A percentile compares a stretch with the other conserved stretches of the same genome.
Evolutionary conservation across 2,888 invertebrate species (phyloP).

Genomic region (Melinopterus prodromus): DNA sequence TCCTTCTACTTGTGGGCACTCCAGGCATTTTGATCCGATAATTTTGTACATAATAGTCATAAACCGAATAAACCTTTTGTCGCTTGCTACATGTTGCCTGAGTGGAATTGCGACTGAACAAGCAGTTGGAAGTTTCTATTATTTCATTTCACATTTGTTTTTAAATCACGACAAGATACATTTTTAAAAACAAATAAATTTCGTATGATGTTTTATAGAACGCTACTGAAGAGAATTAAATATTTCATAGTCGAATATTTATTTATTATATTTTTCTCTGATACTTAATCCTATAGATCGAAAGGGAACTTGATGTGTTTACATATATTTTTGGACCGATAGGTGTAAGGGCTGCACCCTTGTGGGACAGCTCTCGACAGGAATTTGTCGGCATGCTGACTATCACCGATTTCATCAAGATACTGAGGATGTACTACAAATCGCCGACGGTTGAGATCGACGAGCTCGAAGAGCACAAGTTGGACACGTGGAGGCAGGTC

Average conservation of each 20-base stretch:
- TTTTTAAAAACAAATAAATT: too few species aligned
- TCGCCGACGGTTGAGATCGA: constrained; percentile 94
- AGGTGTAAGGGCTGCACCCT: constrained; percentile 89
- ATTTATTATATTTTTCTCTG: background rate
- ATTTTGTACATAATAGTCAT: too few species aligned
- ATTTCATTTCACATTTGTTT: too few species aligned
- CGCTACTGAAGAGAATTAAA: background rate
- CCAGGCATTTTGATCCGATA: too few species aligned
- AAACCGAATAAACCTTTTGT: too few species aligned
- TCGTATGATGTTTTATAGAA: too few species aligned
- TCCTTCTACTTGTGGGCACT: too few species aligned
- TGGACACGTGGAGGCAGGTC: constrained; percentile 96
- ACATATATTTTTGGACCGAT: constrained; percentile 64
- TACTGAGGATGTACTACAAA: constrained; percentile 96
- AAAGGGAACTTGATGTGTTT: constrained; percentile 28
- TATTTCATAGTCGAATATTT: background rate
- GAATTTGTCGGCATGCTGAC: constrained; percentile 98
- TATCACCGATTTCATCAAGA: constrained; percentile 99
- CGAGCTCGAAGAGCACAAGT: constrained; percentile 95
- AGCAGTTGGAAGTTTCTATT: too few species aligned
- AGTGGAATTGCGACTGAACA: too few species aligned
- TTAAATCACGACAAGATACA: too few species aligned
- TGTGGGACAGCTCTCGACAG: constrained; percentile 95
- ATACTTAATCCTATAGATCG: background rate
- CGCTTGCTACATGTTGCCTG: too few species aligned